Percentiles rank a stretch among this genome's conserved stretches.
Conservation (phyloP, 2,888 invertebrate species). For the Rhabditoides inermis region DNA sequence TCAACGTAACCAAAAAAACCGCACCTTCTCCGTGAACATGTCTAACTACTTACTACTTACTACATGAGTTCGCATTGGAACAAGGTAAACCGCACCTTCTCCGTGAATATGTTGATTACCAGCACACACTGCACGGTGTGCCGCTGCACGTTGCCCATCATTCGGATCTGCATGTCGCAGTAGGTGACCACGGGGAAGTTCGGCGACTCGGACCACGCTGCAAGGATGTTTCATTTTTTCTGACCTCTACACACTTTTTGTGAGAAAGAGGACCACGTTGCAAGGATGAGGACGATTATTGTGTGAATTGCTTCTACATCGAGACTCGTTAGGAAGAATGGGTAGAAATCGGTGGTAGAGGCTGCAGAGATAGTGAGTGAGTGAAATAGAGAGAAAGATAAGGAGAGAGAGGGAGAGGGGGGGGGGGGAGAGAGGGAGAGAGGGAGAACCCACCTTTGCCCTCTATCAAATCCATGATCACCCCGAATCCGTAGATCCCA, state of each 20-base stretch:
- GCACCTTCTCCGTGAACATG: too few relatives aligned
- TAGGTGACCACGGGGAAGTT: slow-evolving; percentile 51
- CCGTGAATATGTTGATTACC: slow-evolving; percentile 52
- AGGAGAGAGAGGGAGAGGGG: background rate
- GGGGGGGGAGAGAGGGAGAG: background rate
- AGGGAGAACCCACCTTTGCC: slow-evolving; percentile 23
- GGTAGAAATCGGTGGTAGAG: too few relatives aligned
- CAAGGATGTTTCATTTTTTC: slow-evolving; percentile 2
- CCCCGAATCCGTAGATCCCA: slow-evolving; percentile 49
- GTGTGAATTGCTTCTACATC: too few relatives aligned
- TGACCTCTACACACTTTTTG: too few relatives aligned
- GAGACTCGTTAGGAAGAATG: too few relatives aligned
- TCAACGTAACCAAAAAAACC: too few relatives aligned
- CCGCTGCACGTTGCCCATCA: slow-evolving; percentile 48
- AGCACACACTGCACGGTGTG: slow-evolving; percentile 52
- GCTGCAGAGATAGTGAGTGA: background rate
- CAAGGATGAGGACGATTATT: too few relatives aligned
- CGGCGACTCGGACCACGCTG: slow-evolving; percentile 47
- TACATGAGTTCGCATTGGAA: too few relatives aligned
- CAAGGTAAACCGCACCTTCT: slow-evolving; percentile 43
- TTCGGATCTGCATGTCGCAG: slow-evolving; percentile 48
- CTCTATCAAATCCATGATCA: slow-evolving; percentile 42
- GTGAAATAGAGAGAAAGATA: background rate
- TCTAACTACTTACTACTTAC: background rate
- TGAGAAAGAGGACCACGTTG: background rate